Evolutionary conservation across 2,888 invertebrate genomes (phyloP), one percentile per base, ranked within the genome.

Genomic region (Schizotus pectinicornis): DNA sequence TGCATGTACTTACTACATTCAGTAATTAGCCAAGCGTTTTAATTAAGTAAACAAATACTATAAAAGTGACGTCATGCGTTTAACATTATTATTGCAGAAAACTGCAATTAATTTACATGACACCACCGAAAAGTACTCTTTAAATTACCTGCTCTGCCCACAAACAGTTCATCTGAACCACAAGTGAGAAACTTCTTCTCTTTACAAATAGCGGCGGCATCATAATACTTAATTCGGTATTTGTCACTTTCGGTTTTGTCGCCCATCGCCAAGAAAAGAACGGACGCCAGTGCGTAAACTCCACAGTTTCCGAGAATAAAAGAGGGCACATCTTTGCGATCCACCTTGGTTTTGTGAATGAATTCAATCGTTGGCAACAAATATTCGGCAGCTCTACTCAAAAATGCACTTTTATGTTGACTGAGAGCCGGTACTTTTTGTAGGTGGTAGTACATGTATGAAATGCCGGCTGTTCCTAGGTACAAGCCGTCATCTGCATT

Each of bases 291-390:
- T 1, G 91, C 91, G 71, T 87, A 88, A 3, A 90, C 86, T 0
- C 94, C 94, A 7, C 88, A 88, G 71, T 88, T 88, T 1, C 94
- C 94, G n/a, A 92, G 83, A 8, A 94, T 77, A 77, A 93, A 92
- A 0, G 89, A 86, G 8, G 87, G 87, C 42, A 84, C 81, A 58
- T 89, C 87, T n/a, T 80, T 35, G 70, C 79, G 68, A 9, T 70
- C 82, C 75, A 59, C 81, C 83, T 39, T 77, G 78, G 59, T 76
- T 77, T 76, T 77, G n/a, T 78, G 73, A 6, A 81, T 80, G 51
- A 83, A 82, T 35, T 83, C 80, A 56, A 89, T 74, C 1, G 89
- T 86, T 7, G 87, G 86, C 48, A 83, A 80, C 11, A 89, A 77
- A 72, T 89, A 90, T 47, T 86, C 82, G 1, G 84, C 68, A 0